Evolutionary conservation across 2,797 vertebrate species (phyloP), one percentile per base, ranked within the genome.

Genomic region (Cetoscarus ocellatus): DNA sequence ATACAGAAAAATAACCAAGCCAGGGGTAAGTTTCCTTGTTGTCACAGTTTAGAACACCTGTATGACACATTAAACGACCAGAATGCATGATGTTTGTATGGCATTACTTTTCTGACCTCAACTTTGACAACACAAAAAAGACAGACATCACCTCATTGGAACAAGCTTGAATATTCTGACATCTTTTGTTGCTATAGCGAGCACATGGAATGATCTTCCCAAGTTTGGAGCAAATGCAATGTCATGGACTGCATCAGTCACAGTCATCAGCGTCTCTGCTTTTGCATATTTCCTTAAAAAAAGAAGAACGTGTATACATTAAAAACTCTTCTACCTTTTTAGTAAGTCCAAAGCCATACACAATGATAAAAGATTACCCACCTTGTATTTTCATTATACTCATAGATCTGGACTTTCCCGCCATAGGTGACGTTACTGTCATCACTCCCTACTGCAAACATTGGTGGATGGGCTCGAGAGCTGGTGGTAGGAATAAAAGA

Each of bases 341-440:
- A 27, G 27, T 27, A 27, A 2, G 4, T 27, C 27, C 27, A 27
- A 27, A 27, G 27, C 27, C 27, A 61, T 3, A 17, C 0, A 54
- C 11, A 49, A 4, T 14, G n/a, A 11, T 3, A 27, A 1, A 35
- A 7, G 1, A 58, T 44, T 3, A 80, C 85, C 27, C 38, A 95
- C 98, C 98, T 96, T 75, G 96, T 99, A 75, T 98, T 99, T 93
- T 99, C 98, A 1, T 97, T 99, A 82, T 99, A 99, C 86, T 99
- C 98, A 6, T 98, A 99, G 85, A 99, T 96, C 86, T 99, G 98
- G 70, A 99, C 98, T 86, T 99, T 99, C 71, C 98, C 97, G 68
- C 96, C 94, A 50, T 96, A 95, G 1, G 96, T 94, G 45, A 96
- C 94, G n/a, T 96, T 98, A 80, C 88, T 95, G 90, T 99, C 98